Evolutionary conservation across 2,888 invertebrate genomes (phyloP).

Genomic region (Epirrhoe tristata): DNA sequence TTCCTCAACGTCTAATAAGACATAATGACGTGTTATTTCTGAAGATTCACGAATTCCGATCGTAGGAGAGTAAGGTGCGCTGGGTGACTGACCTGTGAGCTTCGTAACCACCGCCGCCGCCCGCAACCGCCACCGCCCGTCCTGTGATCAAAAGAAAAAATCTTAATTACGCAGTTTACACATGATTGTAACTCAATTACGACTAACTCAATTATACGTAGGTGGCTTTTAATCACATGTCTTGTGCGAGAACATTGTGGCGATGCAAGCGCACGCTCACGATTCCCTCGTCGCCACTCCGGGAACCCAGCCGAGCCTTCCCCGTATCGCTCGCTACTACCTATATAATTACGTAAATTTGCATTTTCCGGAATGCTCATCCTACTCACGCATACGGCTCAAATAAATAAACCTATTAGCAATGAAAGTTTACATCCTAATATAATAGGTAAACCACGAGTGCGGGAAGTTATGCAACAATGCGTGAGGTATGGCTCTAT

Average conservation of each 20-base stretch:
- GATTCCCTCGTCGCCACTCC: conserved; percentile 51
- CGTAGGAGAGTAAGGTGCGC: conserved; percentile 67
- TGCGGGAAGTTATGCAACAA: conserved; percentile 56
- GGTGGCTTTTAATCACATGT: conserved; percentile 63
- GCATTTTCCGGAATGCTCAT: conserved; percentile 55
- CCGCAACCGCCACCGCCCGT: conserved; percentile 66
- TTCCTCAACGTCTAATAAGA: conserved; percentile 80
- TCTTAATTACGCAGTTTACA: conserved; percentile 71
- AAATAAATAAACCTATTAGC: conserved; percentile 55
- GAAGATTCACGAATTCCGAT: conserved; percentile 82
- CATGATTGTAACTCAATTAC: conserved; percentile 69
- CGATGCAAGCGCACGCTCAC: conserved; percentile 53
- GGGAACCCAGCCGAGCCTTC: conserved; percentile 52
- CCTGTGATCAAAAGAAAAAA: conserved; percentile 73
- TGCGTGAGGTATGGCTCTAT: conserved; percentile 54
- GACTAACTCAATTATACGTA: conserved; percentile 65
- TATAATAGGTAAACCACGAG: conserved; percentile 52
- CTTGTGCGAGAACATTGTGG: conserved; percentile 45
- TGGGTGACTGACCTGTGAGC: conserved; percentile 78
- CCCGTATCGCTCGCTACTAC: conserved; percentile 51
- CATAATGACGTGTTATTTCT: conserved; percentile 81
- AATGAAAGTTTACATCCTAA: conserved; percentile 47
- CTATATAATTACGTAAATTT: conserved; percentile 61
- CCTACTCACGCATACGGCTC: conserved; percentile 52
- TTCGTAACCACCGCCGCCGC: conserved; percentile 65